Base-by-base conservation (phyloP, 2,797 vertebrate genomes). In the Urosaurus nigricauda region DNA sequence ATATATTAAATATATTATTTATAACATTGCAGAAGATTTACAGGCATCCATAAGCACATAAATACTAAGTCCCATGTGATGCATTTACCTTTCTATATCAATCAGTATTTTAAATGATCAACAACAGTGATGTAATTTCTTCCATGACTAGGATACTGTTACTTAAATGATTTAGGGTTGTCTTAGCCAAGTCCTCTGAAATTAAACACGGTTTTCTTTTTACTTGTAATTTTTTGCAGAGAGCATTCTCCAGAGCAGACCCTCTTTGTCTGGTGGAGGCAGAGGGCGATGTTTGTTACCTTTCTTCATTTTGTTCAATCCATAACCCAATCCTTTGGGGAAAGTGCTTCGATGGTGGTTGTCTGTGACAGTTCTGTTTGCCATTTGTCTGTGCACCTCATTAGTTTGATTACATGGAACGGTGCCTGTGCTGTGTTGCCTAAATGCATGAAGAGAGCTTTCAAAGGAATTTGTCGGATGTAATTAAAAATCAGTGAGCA, bases 361-460 rank as follows among this genome's bases (percentile, higher is more conserved):
- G 77, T 0, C 80, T 0, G 21, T 3, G 51, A 2, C 1, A 83
- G n/a, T 35, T 83, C 37, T 73, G 32, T 68, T 96, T 94, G 93
- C 92, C 85, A 81, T 80, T 87, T 90, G 53, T 26, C 51, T 90
- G 7, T 12, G 35, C 70, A 4, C 78, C 14, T 87, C 53, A 93
- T 88, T 24, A 79, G 43, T 90, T 77, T 93, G 37, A 29, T 94
- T 90, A 79, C 60, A 80, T 82, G 84, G 35, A 79, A 74, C 86
- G 89, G 83, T 93, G 88, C 83, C 47, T 78, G 4, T 35, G 51
- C 71, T 21, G 92, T 88, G 91, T 94, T 94, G 90, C 87, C 80
- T 84, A 78, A 83, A 79, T 47, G 89, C 86, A 88, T 93, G 94
- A 90, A 60, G 89, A 90, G 91, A 95, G 91, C 90, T 88, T 90